These are phyloP conservation scores for Coendou prehensilis DNA, from an alignment of 2,797 vertebrate genomes.

Conservation along the genomic window DNA sequence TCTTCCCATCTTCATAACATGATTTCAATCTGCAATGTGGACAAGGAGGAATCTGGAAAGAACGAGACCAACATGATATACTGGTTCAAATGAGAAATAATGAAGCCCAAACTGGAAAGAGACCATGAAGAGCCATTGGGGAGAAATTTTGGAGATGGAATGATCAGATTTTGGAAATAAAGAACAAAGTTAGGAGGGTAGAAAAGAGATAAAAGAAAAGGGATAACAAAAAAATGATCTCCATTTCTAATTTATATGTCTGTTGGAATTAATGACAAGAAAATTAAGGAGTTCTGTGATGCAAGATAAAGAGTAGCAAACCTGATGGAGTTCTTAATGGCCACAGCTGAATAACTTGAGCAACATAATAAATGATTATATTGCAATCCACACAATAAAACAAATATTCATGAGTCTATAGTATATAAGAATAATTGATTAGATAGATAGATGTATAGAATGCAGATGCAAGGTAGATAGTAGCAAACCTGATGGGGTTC, in stretches of 20 bases:
- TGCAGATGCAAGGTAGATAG: background rate
- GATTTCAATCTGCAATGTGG: background rate
- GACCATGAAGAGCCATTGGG: background rate
- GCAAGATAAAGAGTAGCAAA: background rate
- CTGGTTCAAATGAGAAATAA: slow-evolving; percentile 20
- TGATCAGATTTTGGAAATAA: slow-evolving; percentile 1
- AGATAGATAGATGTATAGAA: background rate
- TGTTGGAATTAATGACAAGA: slow-evolving; percentile 27
- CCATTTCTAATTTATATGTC: slow-evolving; percentile 41
- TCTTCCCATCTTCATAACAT: slow-evolving; percentile 4
- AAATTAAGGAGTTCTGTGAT: background rate
- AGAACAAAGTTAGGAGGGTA: background rate
- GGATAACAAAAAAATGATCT: background rate
- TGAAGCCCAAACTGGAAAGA: background rate
- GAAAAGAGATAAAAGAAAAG: background rate
- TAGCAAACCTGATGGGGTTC: background rate
- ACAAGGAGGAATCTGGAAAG: background rate
- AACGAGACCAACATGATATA: background rate
- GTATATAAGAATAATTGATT: background rate
- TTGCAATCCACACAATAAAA: background rate
- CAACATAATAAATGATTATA: background rate
- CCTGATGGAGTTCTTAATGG: background rate
- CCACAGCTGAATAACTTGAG: background rate
- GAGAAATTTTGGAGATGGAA: background rate
- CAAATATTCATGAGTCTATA: background rate